A percentile compares a stretch with the other conserved stretches of the same genome.
These are phyloP conservation scores for Spisula solida DNA, from an alignment of 2,888 invertebrate species.

Conservation along the genomic window DNA sequence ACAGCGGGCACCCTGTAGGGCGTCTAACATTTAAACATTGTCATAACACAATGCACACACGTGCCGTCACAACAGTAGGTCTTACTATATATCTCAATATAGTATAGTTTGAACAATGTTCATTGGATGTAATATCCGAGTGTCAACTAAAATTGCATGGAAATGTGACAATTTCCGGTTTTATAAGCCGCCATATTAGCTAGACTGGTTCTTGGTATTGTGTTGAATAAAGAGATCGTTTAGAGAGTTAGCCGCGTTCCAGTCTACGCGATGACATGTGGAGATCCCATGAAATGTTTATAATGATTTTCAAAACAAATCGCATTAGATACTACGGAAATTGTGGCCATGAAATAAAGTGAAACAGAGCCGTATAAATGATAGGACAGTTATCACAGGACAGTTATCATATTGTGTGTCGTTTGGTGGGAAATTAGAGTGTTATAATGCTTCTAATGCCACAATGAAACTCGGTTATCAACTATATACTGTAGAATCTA, in stretches of 20 bases:
- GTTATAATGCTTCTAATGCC: neutral
- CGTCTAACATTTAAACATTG: slow-evolving; percentile 17
- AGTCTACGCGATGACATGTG: slow-evolving; percentile 11
- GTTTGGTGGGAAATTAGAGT: neutral
- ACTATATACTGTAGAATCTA: neutral
- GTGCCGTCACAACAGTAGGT: slow-evolving; percentile 27
- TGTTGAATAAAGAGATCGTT: slow-evolving; percentile 36
- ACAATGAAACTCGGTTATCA: neutral
- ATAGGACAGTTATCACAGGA: neutral
- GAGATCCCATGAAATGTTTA: slow-evolving; percentile 26
- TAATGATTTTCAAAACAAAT: slow-evolving; percentile 30
- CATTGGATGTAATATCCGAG: slow-evolving; percentile 65
- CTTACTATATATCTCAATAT: slow-evolving; percentile 28
- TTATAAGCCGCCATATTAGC: slow-evolving; percentile 52
- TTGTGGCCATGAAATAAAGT: slow-evolving; percentile 11
- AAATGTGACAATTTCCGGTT: slow-evolving; percentile 70
- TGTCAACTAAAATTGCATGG: slow-evolving; percentile 67
- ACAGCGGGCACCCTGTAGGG: slow-evolving; percentile 19
- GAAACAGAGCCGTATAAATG: slow-evolving; percentile 24
- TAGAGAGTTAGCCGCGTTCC: slow-evolving; percentile 19
- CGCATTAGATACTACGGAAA: slow-evolving; percentile 25
- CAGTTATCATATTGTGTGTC: neutral
- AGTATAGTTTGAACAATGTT: slow-evolving; percentile 46
- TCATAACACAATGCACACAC: slow-evolving; percentile 28
- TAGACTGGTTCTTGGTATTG: slow-evolving; percentile 31